Evolutionary conservation across 2,797 vertebrate species (phyloP).

Genomic region (Emydoidea blandingii): DNA sequence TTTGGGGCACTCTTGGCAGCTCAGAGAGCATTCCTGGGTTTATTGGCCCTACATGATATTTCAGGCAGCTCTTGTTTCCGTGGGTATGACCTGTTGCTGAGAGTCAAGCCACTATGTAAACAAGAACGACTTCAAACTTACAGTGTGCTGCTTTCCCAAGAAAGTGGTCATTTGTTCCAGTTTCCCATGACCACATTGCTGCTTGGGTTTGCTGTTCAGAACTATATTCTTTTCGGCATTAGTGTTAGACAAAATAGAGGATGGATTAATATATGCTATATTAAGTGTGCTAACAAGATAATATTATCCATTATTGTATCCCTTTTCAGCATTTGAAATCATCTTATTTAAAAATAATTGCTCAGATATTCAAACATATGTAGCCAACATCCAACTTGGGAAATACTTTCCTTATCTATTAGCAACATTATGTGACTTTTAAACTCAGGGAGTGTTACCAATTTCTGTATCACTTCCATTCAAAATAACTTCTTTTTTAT

Average conservation of each 20-base stretch:
- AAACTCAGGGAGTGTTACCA: slow-evolving; percentile 17
- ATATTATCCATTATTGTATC: slow-evolving; percentile 44
- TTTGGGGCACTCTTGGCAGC: slow-evolving; percentile 57
- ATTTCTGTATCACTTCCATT: slow-evolving; percentile 61
- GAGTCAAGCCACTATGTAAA: slow-evolving; percentile 71
- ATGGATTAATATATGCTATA: slow-evolving; percentile 37
- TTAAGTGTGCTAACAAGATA: slow-evolving; percentile 58
- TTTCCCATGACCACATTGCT: slow-evolving; percentile 58
- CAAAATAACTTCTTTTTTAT: slow-evolving; percentile 63
- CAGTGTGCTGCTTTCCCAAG: slow-evolving; percentile 60
- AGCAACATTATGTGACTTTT: slow-evolving; percentile 56
- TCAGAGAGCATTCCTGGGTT: slow-evolving; percentile 69
- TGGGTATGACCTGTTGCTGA: slow-evolving; percentile 66
- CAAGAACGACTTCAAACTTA: slow-evolving; percentile 49
- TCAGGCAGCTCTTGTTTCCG: slow-evolving; percentile 69
- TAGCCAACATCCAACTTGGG: slow-evolving; percentile 51
- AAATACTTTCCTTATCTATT: slow-evolving; percentile 67
- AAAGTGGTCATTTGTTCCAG: slow-evolving; percentile 70
- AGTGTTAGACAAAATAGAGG: slow-evolving; percentile 14
- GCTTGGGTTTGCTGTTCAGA: slow-evolving; percentile 57
- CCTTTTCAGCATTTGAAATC: slow-evolving; percentile 1
- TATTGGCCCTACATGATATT: slow-evolving; percentile 59
- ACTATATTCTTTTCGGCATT: slow-evolving; percentile 38
- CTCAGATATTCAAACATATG: slow-evolving; percentile 41
- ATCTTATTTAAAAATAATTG: background rate